Percentiles rank a stretch among this genome's conserved stretches.
Evolutionary conservation across 2,888 invertebrate genomes (phyloP).

Genomic region (Ochropacha duplaris): DNA sequence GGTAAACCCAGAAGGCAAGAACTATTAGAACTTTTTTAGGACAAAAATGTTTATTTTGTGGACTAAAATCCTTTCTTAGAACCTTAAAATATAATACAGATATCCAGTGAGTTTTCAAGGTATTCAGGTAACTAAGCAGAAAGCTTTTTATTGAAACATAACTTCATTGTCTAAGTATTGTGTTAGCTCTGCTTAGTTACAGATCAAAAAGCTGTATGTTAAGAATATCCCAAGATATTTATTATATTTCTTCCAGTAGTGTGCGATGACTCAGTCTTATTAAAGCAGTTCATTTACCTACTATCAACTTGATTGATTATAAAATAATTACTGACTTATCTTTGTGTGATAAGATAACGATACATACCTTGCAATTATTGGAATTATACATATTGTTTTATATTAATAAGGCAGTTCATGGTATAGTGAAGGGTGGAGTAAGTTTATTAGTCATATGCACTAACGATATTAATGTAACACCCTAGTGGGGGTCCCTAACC

Average conservation of each 20-base stretch:
- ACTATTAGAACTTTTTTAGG: no score
- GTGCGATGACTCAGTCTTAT: background rate
- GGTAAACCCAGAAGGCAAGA: no score
- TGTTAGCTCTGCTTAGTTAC: no score
- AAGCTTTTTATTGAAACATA: no score
- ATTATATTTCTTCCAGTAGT: background rate
- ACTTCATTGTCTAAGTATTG: no score
- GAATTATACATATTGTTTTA: constrained; percentile 27
- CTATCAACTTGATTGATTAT: background rate
- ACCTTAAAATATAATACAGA: no score
- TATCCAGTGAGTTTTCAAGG: no score
- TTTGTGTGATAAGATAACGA: background rate
- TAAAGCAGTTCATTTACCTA: background rate
- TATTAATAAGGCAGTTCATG: constrained; percentile 1
- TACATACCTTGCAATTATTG: constrained; percentile 14
- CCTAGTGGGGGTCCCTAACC: constrained; percentile 46
- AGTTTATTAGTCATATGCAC: constrained; percentile 40
- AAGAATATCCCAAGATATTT: background rate
- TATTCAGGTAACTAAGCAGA: no score
- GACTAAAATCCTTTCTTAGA: no score
- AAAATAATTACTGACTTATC: background rate
- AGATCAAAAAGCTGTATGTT: background rate
- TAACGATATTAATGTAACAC: constrained; percentile 27
- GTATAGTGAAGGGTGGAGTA: constrained; percentile 24
- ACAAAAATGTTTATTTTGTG: no score